phyloP scores from a whole-genome alignment of 35 echinoderm and acorn worm species.

The Apostichopus japonicus region DNA sequence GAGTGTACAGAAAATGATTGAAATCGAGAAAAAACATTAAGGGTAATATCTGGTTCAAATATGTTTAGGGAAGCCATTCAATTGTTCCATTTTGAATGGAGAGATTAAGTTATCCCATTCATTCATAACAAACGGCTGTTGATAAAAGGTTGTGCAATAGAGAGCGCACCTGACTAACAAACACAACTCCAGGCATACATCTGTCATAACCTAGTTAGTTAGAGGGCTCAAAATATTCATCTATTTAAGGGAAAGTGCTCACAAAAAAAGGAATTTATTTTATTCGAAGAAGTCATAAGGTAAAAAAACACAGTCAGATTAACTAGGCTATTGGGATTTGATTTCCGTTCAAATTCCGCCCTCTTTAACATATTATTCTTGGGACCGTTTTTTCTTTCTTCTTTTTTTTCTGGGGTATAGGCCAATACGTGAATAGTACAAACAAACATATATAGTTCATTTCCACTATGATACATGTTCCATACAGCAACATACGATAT shows the following conservation, averaged over 20 bases:
- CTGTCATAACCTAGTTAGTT: slow-evolving; percentile 19
- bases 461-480: too few species aligned
- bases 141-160: slow-evolving; percentile 26
- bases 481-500: too few species aligned
- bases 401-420: too few species aligned
- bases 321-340: too few species aligned
- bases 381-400: too few species aligned
- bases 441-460: too few species aligned
- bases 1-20: neutral
- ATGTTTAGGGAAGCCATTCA: slow-evolving; percentile 44
- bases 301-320: too few species aligned
- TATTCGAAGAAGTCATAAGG: too few species aligned
- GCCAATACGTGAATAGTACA: too few species aligned
- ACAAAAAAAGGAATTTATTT: too few species aligned
- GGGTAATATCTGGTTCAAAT: slow-evolving; percentile 43
- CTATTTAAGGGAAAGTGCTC: neutral
- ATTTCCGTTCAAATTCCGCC: too few species aligned
- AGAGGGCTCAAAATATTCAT: neutral
- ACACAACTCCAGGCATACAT: slow-evolving; percentile 27
- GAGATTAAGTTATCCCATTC: slow-evolving; percentile 23
- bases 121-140: slow-evolving; percentile 40
- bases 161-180: slow-evolving; percentile 35
- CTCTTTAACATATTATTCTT: too few species aligned
- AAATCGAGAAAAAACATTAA: slow-evolving; percentile 21
- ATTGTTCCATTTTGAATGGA: slow-evolving; percentile 3